Base-by-base conservation (phyloP, 1,140 invertebrate genomes). In the Steinernema feltiae region DNA sequence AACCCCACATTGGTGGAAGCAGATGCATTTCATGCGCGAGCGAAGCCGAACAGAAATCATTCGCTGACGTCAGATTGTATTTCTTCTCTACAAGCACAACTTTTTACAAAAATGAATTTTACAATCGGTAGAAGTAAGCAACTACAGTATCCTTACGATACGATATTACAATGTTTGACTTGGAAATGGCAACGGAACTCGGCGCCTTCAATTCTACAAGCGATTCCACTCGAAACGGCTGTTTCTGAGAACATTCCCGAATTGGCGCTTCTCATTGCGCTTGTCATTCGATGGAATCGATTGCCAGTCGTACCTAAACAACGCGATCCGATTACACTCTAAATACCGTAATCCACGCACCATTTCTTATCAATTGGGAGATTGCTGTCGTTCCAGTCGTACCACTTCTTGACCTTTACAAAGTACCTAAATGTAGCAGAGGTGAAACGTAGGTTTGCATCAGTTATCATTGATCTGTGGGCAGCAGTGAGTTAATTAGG, bases 171-270 rank as follows among this genome's bases (percentile, higher is more conserved):
- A 63, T 15, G 53, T 63, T 73, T 29, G 32, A 32, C 29, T 30
- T 31, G 72, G 30, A 71, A 27, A 71, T 35, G 70, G 70, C 35
- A 31, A 3, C 30, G 18, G 3, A 21, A 17, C 3, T 3, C 12
- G 70, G n/a, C 3, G 21, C 24, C 21, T 69, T 17, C 21, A 24
- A 7, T 27, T 69, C 17, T 24, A 53, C 32, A 69, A 78, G 69
- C 69, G 77, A 72, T 83, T 81, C 81, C 81, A 81, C 48, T 81
- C 80, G 78, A 82, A 71, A 3, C 27, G 46, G 73, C 63, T 70
- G 29, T 69, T 71, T 48, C n/a, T 27, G 73, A 72, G 48, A 32
- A 30, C n/a, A 30, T 71, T 35, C 30, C 30, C 30, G 30, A 63
- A 63, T 21, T 63, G 53, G 24, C 53, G 53, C 53, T 63, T 63